phyloP scores from a whole-genome alignment of 1,140 invertebrate genomes.

The Eumaeus atala region DNA sequence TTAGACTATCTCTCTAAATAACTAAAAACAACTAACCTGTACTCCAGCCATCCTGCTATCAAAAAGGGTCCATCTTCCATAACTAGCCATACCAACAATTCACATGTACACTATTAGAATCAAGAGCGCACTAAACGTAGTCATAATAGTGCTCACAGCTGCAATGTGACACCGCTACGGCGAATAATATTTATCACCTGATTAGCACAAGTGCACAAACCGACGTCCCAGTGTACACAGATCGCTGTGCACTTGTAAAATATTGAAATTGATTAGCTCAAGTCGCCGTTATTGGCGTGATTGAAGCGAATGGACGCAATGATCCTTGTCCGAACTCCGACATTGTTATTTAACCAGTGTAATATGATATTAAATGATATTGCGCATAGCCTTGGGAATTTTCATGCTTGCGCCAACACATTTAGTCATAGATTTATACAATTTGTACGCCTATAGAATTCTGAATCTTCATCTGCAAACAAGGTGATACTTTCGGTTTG shows the following conservation, averaged over 20 bases:
- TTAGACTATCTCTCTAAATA: neutral
- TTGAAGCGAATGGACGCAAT: conserved; percentile 60
- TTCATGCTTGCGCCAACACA: conserved; percentile 1
- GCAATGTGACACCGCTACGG: conserved; percentile 28
- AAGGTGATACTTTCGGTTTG: no score
- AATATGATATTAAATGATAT: conserved; percentile 12
- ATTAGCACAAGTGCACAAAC: conserved; percentile 68
- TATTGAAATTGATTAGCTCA: conserved; percentile 65
- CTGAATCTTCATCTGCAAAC: no score
- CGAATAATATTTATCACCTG: conserved; percentile 64
- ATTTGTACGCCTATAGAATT: no score
- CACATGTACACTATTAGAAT: conserved; percentile 18
- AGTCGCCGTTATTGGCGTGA: conserved; percentile 59
- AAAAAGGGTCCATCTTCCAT: conserved; percentile 60
- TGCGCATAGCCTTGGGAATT: conserved; percentile 12
- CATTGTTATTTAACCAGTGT: conserved; percentile 36
- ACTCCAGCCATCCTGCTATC: conserved; percentile 48
- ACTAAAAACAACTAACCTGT: conserved; percentile 36
- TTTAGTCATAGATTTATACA: neutral
- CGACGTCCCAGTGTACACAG: conserved; percentile 32
- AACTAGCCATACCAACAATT: conserved; percentile 42
- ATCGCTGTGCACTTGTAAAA: conserved; percentile 26
- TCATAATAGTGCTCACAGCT: conserved; percentile 1
- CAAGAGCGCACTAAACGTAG: conserved; percentile 8
- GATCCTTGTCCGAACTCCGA: conserved; percentile 49